Evolutionary conservation across 2,797 vertebrate genomes (phyloP).

Genomic region (Prunella strophiata): DNA sequence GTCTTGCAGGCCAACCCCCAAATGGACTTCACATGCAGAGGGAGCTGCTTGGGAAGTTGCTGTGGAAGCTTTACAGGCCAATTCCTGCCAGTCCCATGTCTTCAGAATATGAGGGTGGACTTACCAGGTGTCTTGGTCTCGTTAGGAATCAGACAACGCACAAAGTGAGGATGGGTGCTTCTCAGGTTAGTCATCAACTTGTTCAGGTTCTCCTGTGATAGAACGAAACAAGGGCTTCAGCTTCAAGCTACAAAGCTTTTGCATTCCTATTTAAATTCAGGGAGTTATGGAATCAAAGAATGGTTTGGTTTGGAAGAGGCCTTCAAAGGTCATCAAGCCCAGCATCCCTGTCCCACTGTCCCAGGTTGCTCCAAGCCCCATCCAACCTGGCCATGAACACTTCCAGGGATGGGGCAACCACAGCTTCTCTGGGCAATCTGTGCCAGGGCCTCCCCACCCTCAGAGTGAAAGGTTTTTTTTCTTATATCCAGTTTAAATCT

Average conservation of each 20-base stretch:
- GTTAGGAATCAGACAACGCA: slow-evolving; percentile 80
- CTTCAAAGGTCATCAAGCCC: background rate
- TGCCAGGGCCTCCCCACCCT: background rate
- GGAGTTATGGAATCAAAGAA: background rate
- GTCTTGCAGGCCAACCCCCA: background rate
- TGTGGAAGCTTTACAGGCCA: background rate
- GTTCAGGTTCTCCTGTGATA: slow-evolving; percentile 86
- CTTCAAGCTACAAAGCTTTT: background rate
- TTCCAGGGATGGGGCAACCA: background rate
- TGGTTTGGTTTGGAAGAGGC: background rate
- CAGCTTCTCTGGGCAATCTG: background rate
- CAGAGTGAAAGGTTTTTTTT: background rate
- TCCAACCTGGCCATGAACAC: background rate
- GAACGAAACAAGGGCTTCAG: background rate
- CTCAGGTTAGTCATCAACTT: slow-evolving; percentile 84
- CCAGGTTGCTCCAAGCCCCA: background rate
- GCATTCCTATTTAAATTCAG: background rate
- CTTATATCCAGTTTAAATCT: background rate
- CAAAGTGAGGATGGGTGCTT: slow-evolving; percentile 82
- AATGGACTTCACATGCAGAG: background rate
- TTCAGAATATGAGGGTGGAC: background rate
- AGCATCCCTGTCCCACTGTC: background rate
- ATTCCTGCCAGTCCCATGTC: background rate
- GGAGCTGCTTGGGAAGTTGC: background rate
- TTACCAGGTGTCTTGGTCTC: slow-evolving; percentile 83